Base-by-base conservation (phyloP, 2,888 invertebrate species). In the Callyntrura guangdongensis region DNA sequence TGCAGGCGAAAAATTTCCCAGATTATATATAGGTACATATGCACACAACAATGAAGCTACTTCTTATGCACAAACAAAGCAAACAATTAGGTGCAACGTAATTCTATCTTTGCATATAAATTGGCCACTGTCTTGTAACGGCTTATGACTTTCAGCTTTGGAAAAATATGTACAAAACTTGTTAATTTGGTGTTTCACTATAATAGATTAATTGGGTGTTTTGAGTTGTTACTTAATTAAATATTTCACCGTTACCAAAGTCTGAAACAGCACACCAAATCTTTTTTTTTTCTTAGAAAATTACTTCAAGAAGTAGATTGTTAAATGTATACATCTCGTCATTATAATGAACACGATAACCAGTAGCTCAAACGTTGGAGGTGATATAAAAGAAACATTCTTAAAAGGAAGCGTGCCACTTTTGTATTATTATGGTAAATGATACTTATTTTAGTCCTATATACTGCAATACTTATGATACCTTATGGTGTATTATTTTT, bases 371-470 rank as follows among this genome's bases (percentile, higher is more conserved):
- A 74, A 72, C 61, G 74, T 61, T 64, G 47, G 17, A 20, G 72
- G 27, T 69, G 69, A 69, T 69, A 69, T 69, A 45, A n/a, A 6
- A 69, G 27, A 27, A 69, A 72, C 6, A 61, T 69, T 72, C 25
- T 36, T 36, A 49, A 49, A 86, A 86, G 49, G 49, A 86, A 79
- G 86, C 86, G 86, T 86, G 86, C 86, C 86, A 86, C 86, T 86
- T 74, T 86, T 86, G 22, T 84, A 69, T 84, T 56, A 67, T 69
- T 53, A 0, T 20, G 27, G 49, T 47, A 85, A 25, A 59, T 56
- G 56, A 56, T 77, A 56, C 27, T 79, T 22, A 72, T 53, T 27
- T 45, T 74, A 47, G 17, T 74, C n/a, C 11, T 17, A 0, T 69
- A 53, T 20, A 77, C 12, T 27, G 81, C 59, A 59, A 56, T 59